Evolutionary conservation across 2,888 invertebrate genomes (phyloP), one percentile per base, ranked within the genome.

Genomic region (Drosophila melanosoma): DNA sequence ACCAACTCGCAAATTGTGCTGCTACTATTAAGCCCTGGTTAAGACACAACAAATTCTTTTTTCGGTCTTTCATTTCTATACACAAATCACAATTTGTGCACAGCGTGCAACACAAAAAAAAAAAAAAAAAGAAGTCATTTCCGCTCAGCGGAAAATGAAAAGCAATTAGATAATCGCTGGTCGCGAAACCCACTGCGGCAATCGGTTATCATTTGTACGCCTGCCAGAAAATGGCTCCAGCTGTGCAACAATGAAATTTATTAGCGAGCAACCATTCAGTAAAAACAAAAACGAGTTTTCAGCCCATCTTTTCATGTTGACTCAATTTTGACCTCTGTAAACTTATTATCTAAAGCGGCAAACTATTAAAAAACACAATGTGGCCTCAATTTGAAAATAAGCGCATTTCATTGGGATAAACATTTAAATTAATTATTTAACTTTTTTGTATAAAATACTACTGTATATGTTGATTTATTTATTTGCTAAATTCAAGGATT

Each of bases 101-200:
- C 80, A 82, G 82, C 88, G 69, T 88, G 88, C 4, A 12, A 38
- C 36, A 29, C 12, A 4, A 32, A 40, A 40, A 17, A 26, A 29
- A 20, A 33, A 12, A n/a, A 23, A 3, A 11, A 81, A 81, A 85
- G 66, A 81, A 65, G 88, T 82, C 58, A 71, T 82, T 82, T 85
- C 71, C 79, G 69, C 32, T 58, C 52, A 48, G 48, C 35, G 57
- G 58, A 63, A 82, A 75, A 66, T 70, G 79, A 65, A 85, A 88
- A 88, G 85, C 83, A 85, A 85, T 85, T 85, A 88, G 88, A 88
- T 85, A 80, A 84, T 80, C 83, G 71, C 52, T 52, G n/a, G 49
- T 49, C 58, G 53, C 67, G 36, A 79, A 79, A 65, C 77, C 80
- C 70, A 73, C 73, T 76, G 71, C 76, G 77, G 69, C 80, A 77